Evolutionary conservation across 1,140 invertebrate genomes (phyloP).

Genomic region (Bilobella aurantiaca): DNA sequence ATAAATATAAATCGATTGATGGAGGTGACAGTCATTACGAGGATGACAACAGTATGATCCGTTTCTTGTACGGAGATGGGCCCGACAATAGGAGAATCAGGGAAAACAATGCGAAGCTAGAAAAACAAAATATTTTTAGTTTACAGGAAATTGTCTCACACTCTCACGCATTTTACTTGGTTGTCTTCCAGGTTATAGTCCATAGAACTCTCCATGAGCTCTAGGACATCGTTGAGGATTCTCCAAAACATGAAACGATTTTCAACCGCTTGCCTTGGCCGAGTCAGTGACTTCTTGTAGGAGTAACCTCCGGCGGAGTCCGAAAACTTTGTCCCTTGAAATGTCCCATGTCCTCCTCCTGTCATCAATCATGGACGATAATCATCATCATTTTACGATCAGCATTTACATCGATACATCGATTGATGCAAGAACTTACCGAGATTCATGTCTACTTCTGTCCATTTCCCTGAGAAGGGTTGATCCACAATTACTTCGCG

Average conservation of each 20-base stretch:
- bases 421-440: constrained; percentile 17
- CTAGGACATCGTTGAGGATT: constrained; percentile 29
- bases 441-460: constrained; percentile 28
- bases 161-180: constrained; percentile 15
- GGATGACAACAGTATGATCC: constrained; percentile 21
- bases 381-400: too few species aligned
- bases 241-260: constrained; percentile 33
- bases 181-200: constrained; percentile 32
- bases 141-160: too few species aligned
- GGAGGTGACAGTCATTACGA: constrained; percentile 30
- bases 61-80: constrained; percentile 32
- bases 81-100: constrained; percentile 31
- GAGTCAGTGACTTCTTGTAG: constrained; percentile 17
- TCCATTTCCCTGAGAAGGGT: constrained; percentile 30
- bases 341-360: constrained; percentile 33
- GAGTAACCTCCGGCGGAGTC: constrained; percentile 33
- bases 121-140: background rate
- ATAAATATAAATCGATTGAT: constrained; percentile 29
- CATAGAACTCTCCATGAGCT: constrained; percentile 29
- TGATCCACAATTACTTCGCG: constrained; percentile 32
- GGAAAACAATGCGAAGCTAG: constrained; percentile 30
- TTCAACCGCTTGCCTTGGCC: constrained; percentile 20
- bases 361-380: background rate
- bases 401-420: too few species aligned
- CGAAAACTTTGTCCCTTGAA: constrained; percentile 34